Conservation (phyloP, 2,797 vertebrate species). For the Schizothorax lantsangensis region DNA sequence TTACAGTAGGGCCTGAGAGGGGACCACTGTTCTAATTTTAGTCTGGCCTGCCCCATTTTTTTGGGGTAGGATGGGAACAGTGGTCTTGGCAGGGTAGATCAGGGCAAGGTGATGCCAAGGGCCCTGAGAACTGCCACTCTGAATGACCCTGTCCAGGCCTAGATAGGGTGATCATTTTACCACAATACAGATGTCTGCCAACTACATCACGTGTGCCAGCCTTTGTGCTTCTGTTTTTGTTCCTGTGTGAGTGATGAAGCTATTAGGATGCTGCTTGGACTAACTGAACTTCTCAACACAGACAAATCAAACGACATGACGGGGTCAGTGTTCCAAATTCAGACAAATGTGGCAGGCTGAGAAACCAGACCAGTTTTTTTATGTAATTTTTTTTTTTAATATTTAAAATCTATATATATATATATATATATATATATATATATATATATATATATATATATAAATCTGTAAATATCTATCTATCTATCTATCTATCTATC, state of each 20-base stretch:
- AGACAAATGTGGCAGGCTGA: not conserved
- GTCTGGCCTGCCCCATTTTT: conserved; percentile 23
- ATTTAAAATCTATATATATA: not conserved
- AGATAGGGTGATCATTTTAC: conserved; percentile 22
- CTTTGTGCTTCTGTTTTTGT: conserved; percentile 32
- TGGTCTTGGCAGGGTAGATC: conserved; percentile 35
- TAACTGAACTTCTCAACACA: conserved; percentile 21
- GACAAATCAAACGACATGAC: not conserved
- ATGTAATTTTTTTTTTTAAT: not conserved
- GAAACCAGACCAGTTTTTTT: not conserved
- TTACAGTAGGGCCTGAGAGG: conserved; percentile 21
- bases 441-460: too few species aligned
- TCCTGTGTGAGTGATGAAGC: not conserved
- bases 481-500: too few species aligned
- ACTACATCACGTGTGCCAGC: conserved; percentile 63
- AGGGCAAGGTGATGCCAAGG: conserved; percentile 33
- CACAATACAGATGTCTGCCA: conserved; percentile 23
- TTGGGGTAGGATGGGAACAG: conserved; percentile 17
- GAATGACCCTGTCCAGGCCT: conserved; percentile 18
- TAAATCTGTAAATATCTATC: too few species aligned
- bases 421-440: not conserved
- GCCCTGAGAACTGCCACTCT: conserved; percentile 44
- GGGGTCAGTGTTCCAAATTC: conserved; percentile 4
- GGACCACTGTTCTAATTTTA: conserved; percentile 50
- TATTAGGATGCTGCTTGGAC: not conserved